A percentile compares a stretch with the other conserved stretches of the same genome.
Conservation (phyloP, 1,140 invertebrate genomes). For the Trachelipus rathkii region DNA sequence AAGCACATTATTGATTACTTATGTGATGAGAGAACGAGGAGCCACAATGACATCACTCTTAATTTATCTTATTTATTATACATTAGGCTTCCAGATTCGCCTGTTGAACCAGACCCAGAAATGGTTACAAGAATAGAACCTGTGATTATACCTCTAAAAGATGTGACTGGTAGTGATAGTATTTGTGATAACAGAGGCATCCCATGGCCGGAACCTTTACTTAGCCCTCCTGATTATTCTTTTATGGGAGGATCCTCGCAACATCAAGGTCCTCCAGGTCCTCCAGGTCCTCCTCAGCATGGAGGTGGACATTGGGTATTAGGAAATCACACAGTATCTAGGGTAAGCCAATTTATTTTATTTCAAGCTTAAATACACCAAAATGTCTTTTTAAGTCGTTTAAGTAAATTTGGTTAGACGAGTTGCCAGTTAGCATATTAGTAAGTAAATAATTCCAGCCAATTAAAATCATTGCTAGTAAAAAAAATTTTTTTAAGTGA, state of each 20-base stretch:
- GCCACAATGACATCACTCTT: background rate
- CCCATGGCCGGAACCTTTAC: slow-evolving; percentile 73
- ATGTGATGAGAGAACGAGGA: too few species aligned
- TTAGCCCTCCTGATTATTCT: slow-evolving; percentile 16
- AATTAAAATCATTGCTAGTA: too few species aligned
- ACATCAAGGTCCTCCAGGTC: background rate
- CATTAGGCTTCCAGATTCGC: slow-evolving; percentile 70
- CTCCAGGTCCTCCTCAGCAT: background rate
- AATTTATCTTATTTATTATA: slow-evolving; percentile 16
- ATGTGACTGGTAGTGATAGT: slow-evolving; percentile 74
- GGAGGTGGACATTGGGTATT: background rate
- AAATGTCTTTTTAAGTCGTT: too few species aligned
- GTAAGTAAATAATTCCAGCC: too few species aligned
- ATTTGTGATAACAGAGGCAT: slow-evolving; percentile 68
- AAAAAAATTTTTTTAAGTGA: too few species aligned
- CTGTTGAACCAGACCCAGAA: slow-evolving; percentile 79
- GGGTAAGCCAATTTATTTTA: background rate
- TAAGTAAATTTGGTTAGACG: too few species aligned
- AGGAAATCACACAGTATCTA: background rate
- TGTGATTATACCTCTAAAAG: slow-evolving; percentile 78
- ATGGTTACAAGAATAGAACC: slow-evolving; percentile 68
- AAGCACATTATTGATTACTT: too few species aligned
- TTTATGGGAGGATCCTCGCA: background rate
- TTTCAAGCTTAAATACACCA: too few species aligned
- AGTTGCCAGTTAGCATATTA: too few species aligned